These are phyloP conservation scores for Cichlasoma orientale DNA, from an alignment of 2,797 vertebrate species.

Conservation along the genomic window DNA sequence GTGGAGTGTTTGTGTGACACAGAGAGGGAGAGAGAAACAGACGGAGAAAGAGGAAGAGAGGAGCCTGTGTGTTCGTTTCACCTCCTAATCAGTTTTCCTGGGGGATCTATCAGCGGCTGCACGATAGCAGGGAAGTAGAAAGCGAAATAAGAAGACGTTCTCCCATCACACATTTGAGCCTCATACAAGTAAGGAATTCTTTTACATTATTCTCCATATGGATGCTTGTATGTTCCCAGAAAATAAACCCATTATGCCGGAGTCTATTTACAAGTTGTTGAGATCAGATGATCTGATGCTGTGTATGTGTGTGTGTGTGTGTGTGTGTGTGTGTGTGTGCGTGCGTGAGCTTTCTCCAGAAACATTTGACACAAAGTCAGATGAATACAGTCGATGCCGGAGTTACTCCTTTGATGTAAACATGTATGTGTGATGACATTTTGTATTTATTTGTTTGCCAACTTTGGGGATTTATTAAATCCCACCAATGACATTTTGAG, in stretches of 20 bases:
- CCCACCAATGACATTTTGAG: constrained; percentile 5
- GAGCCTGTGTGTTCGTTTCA: constrained; percentile 66
- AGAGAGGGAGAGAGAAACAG: constrained; percentile 46
- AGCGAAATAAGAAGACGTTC: constrained; percentile 43
- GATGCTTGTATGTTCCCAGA: constrained; percentile 2
- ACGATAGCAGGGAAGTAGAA: constrained; percentile 49
- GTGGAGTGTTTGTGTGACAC: constrained; percentile 62
- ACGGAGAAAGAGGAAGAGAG: constrained; percentile 38
- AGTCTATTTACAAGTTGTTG: constrained; percentile 7
- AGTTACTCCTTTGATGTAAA: neutral
- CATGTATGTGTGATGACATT: neutral
- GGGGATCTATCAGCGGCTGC: constrained; percentile 69
- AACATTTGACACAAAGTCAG: neutral
- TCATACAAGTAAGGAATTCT: constrained; percentile 68
- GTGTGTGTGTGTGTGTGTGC: neutral
- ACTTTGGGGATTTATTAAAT: constrained; percentile 20
- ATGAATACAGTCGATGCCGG: neutral
- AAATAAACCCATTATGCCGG: neutral
- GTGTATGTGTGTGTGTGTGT: neutral
- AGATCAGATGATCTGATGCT: neutral
- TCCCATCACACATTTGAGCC: constrained; percentile 42
- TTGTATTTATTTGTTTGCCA: neutral
- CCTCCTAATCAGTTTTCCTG: constrained; percentile 76
- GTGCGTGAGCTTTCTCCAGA: neutral
- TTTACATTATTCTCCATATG: constrained; percentile 2